Percentiles rank a stretch among this genome's conserved stretches.
Conservation (phyloP, 1,140 invertebrate genomes). For the Gryon sp. region DNA sequence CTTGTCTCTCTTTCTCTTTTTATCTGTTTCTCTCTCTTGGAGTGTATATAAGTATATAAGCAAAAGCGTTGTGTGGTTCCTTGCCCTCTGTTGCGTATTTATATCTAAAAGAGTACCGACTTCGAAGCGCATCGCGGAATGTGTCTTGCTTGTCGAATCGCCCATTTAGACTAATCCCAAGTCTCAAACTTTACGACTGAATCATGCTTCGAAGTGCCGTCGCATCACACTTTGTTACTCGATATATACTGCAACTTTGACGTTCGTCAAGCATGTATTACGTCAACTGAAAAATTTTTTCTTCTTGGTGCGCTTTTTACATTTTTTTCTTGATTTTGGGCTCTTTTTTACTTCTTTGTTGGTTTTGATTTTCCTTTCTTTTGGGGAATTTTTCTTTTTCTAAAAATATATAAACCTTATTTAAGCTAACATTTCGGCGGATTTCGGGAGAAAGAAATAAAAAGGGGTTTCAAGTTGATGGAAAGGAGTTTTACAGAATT, state of each 20-base stretch:
- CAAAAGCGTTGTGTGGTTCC: constrained; percentile 65
- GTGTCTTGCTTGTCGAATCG: constrained; percentile 62
- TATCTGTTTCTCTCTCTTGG: no score
- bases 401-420: no score
- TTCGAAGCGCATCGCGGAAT: constrained; percentile 59
- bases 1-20: no score
- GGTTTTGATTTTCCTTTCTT: no score
- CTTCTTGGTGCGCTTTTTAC: no score
- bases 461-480: no score
- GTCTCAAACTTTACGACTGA: constrained; percentile 53
- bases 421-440: no score
- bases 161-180: constrained; percentile 63
- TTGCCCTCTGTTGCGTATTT: constrained; percentile 67
- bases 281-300: constrained; percentile 1
- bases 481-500: no score
- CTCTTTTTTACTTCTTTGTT: no score
- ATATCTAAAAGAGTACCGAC: constrained; percentile 66
- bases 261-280: constrained; percentile 16
- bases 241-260: constrained; percentile 25
- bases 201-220: constrained; percentile 57
- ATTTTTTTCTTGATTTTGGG: no score
- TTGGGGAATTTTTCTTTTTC: no score
- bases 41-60: constrained; percentile 46
- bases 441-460: no score
- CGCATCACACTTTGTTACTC: constrained; percentile 44